A percentile compares a stretch with the other conserved stretches of the same genome.
Evolutionary conservation across 2,888 invertebrate genomes (phyloP).

Genomic region (Laothoe populi): DNA sequence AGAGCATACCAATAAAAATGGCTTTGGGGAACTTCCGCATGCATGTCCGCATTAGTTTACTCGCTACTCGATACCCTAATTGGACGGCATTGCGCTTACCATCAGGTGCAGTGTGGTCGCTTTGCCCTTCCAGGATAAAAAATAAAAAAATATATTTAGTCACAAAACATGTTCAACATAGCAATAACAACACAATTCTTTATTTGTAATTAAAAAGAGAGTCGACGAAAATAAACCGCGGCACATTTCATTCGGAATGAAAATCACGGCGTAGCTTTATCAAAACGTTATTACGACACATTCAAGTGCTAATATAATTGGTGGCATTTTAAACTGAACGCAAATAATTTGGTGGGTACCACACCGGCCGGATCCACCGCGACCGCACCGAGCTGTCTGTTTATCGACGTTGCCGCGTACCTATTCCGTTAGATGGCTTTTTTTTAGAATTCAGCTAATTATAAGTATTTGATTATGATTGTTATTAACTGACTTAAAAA

Average conservation of each 20-base stretch:
- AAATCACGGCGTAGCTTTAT: background rate
- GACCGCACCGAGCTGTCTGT: constrained; percentile 42
- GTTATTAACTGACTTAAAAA: too few relatives aligned
- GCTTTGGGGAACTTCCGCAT: too few relatives aligned
- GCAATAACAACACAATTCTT: background rate
- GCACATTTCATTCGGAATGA: background rate
- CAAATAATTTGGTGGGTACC: constrained; percentile 67
- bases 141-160: too few relatives aligned
- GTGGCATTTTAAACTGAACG: constrained; percentile 60
- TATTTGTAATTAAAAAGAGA: constrained; percentile 5
- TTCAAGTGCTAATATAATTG: constrained; percentile 56
- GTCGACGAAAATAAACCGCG: background rate
- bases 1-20: too few relatives aligned
- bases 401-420: constrained; percentile 46
- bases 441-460: background rate
- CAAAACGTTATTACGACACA: constrained; percentile 22
- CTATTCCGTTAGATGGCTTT: constrained; percentile 49
- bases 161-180: background rate
- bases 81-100: too few relatives aligned
- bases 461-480: too few relatives aligned
- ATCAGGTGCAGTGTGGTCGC: too few relatives aligned
- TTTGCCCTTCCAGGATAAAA: too few relatives aligned
- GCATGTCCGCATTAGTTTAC: too few relatives aligned
- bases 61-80: too few relatives aligned
- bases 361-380: constrained; percentile 33